Percentiles rank a stretch among this genome's conserved stretches.
phyloP scores from a whole-genome alignment of 2,888 invertebrate genomes.

The Cephus nigrinus region DNA sequence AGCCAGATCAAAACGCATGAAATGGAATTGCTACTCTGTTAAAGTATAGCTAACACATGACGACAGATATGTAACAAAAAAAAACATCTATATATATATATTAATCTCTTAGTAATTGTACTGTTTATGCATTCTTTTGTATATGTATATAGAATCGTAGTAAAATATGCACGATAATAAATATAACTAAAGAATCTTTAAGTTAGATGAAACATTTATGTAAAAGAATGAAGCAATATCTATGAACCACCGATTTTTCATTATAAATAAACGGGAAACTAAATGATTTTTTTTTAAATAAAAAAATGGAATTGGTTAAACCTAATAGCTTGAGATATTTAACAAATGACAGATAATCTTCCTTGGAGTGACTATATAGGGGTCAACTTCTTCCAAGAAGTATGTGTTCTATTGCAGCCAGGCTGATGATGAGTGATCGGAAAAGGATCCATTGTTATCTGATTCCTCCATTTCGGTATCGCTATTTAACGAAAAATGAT shows the following conservation, averaged over 20 bases:
- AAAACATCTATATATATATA: background rate
- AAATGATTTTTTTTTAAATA: background rate
- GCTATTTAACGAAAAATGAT: constrained; percentile 49
- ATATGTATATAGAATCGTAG: background rate
- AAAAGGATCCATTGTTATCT: constrained; percentile 46
- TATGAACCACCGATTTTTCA: background rate
- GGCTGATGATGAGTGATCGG: constrained; percentile 42
- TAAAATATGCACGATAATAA: background rate
- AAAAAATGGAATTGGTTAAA: background rate
- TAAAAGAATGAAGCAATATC: background rate
- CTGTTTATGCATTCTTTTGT: background rate
- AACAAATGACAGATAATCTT: background rate
- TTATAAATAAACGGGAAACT: background rate
- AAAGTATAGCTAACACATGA: background rate
- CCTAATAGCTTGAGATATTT: background rate
- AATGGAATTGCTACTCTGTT: background rate
- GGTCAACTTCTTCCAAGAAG: constrained; percentile 32
- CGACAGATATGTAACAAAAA: background rate
- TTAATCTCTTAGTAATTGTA: background rate
- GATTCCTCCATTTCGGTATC: constrained; percentile 54
- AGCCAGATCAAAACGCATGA: background rate
- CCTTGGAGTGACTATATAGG: constrained; percentile 5
- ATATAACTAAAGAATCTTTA: background rate
- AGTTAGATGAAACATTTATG: background rate
- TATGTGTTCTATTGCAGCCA: constrained; percentile 37